A percentile compares a stretch with the other conserved stretches of the same genome.
Conservation (phyloP, 2,888 invertebrate genomes). For the Lomographa bimaculata region DNA sequence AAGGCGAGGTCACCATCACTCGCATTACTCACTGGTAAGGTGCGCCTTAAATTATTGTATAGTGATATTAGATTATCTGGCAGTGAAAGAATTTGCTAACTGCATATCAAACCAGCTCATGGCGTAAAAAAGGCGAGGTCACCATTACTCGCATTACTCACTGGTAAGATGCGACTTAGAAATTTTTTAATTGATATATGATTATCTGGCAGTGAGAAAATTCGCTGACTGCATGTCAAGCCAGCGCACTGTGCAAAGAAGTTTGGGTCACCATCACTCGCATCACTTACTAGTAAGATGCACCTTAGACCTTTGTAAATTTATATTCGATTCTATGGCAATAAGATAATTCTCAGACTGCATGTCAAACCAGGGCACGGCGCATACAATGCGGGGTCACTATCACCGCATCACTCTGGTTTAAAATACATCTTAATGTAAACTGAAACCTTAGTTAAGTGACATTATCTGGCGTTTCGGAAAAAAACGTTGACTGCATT, state of each 20-base stretch:
- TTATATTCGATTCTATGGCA: slow-evolving; percentile 67
- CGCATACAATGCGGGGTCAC: slow-evolving; percentile 71
- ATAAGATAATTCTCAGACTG: slow-evolving; percentile 84
- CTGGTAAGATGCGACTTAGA: too few species aligned
- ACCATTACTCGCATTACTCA: slow-evolving; percentile 65
- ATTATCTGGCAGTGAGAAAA: slow-evolving; percentile 68
- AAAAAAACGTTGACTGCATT: too few species aligned
- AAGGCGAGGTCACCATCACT: slow-evolving; percentile 64
- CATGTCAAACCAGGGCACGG: slow-evolving; percentile 83
- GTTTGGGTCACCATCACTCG: slow-evolving; percentile 65
- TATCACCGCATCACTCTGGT: slow-evolving; percentile 65
- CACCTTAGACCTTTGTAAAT: too few species aligned
- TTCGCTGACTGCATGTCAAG: slow-evolving; percentile 85
- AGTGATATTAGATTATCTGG: slow-evolving; percentile 68
- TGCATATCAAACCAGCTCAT: slow-evolving; percentile 84
- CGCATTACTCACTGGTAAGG: slow-evolving; percentile 63
- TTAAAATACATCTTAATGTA: too few species aligned
- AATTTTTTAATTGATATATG: slow-evolving; percentile 74
- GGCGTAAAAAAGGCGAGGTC: slow-evolving; percentile 71
- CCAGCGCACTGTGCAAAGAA: slow-evolving; percentile 81
- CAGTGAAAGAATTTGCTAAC: slow-evolving; percentile 82
- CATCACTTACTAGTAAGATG: slow-evolving; percentile 66
- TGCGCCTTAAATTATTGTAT: too few species aligned
- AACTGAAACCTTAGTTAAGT: too few species aligned
- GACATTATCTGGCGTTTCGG: too few species aligned